These are phyloP conservation scores for Tenebrosternarchus preto DNA, from an alignment of 2,113 vertebrate species.

Conservation along the genomic window DNA sequence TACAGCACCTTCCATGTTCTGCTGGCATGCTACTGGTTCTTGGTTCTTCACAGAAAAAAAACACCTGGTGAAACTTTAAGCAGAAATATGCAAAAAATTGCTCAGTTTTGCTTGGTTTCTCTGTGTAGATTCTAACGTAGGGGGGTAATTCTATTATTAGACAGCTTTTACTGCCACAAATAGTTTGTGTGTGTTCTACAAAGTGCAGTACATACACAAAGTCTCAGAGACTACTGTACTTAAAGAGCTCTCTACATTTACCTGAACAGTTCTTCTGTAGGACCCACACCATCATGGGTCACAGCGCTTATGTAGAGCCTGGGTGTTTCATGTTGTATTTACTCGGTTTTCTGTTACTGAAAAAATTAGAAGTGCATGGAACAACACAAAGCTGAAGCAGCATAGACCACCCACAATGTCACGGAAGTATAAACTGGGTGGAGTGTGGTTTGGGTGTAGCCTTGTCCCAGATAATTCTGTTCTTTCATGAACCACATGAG, in stretches of 20 bases:
- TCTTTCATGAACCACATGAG: conserved; percentile 72
- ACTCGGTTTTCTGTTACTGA: conserved; percentile 41
- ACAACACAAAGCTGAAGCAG: conserved; percentile 38
- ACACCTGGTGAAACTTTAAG: neutral
- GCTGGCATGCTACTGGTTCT: conserved; percentile 12
- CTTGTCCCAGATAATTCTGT: conserved; percentile 67
- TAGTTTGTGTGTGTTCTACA: conserved; percentile 6
- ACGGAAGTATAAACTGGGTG: conserved; percentile 50
- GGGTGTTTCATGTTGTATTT: conserved; percentile 24
- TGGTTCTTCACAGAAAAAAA: neutral
- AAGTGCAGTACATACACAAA: conserved; percentile 26
- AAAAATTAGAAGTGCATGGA: conserved; percentile 39
- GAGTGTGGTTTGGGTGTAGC: conserved; percentile 56
- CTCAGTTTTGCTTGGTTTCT: neutral
- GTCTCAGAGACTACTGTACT: neutral
- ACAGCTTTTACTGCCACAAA: neutral
- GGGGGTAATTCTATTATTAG: conserved; percentile 30
- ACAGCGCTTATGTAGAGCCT: conserved; percentile 12
- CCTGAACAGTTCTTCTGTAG: conserved; percentile 27
- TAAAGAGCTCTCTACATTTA: conserved; percentile 14
- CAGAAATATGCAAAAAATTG: neutral
- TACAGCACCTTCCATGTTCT: neutral
- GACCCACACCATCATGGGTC: conserved; percentile 19
- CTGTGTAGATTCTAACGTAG: neutral
- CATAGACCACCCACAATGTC: conserved; percentile 64